Evolutionary conservation across 2,797 vertebrate genomes (phyloP).

Genomic region (Petrocephalus schoutedeni): DNA sequence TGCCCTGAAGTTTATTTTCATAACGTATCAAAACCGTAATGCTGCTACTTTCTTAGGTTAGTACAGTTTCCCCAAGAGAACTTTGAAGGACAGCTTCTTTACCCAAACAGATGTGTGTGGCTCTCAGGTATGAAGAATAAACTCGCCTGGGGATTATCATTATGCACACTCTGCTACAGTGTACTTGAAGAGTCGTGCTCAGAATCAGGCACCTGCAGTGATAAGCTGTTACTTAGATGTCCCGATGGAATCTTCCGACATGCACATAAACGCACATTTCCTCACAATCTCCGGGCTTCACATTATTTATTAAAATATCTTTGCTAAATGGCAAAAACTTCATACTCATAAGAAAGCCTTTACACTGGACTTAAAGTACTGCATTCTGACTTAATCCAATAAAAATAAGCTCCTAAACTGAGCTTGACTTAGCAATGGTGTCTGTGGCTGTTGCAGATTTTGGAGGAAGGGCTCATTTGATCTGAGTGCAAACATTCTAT

Average conservation of each 20-base stretch:
- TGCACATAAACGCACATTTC: not conserved
- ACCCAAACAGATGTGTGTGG: slow-evolving; percentile 42
- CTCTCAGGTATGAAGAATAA: not conserved
- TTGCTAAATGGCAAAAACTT: not conserved
- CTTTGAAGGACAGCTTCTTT: slow-evolving; percentile 59
- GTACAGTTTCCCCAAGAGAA: slow-evolving; percentile 27
- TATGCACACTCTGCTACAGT: not conserved
- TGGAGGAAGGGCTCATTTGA: not conserved
- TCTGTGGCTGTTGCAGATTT: not conserved
- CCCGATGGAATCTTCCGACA: not conserved
- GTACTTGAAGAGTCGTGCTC: not conserved
- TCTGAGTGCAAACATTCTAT: not conserved
- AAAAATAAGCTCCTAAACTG: not conserved
- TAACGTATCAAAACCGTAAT: not conserved
- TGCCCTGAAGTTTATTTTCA: not conserved
- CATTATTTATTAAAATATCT: not conserved
- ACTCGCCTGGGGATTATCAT: not conserved
- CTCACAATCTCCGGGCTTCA: not conserved
- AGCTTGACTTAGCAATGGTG: not conserved
- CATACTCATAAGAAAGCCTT: not conserved
- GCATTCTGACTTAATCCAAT: not conserved
- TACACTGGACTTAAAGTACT: not conserved
- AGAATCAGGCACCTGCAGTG: not conserved
- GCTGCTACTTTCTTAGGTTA: not conserved
- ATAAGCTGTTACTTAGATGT: not conserved